Conservation (phyloP, 2,797 vertebrate species). For the Gorsachius magnificus region DNA sequence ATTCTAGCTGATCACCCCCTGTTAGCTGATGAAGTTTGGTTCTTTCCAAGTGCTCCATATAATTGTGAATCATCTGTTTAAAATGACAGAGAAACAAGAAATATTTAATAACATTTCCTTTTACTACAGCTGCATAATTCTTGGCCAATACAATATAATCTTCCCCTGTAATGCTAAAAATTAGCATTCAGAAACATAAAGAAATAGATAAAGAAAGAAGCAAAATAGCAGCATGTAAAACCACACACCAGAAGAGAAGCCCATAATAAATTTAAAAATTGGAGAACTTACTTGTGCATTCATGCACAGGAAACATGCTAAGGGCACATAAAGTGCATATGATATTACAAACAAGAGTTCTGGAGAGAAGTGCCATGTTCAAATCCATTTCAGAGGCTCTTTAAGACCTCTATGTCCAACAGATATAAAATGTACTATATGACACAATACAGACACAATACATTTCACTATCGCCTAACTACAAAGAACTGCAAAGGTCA, state of each 20-base stretch:
- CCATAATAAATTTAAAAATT: neutral
- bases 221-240: neutral
- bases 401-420: neutral
- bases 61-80: constrained; percentile 98
- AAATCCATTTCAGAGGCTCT: neutral
- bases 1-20: constrained; percentile 84
- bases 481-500: neutral
- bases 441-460: neutral
- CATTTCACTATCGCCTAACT: neutral
- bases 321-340: neutral
- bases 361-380: neutral
- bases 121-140: neutral
- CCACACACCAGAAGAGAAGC: neutral
- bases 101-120: neutral
- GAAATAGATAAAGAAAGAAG: neutral
- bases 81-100: constrained; percentile 47
- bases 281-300: neutral
- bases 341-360: neutral
- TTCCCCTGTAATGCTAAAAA: neutral
- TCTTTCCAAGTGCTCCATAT: constrained; percentile 98
- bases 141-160: neutral
- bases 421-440: neutral
- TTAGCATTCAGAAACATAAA: neutral
- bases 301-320: neutral
- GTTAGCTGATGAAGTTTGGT: constrained; percentile 90